Conservation (phyloP, 2,888 invertebrate genomes). For the Lasioglossum oenotherae region DNA sequence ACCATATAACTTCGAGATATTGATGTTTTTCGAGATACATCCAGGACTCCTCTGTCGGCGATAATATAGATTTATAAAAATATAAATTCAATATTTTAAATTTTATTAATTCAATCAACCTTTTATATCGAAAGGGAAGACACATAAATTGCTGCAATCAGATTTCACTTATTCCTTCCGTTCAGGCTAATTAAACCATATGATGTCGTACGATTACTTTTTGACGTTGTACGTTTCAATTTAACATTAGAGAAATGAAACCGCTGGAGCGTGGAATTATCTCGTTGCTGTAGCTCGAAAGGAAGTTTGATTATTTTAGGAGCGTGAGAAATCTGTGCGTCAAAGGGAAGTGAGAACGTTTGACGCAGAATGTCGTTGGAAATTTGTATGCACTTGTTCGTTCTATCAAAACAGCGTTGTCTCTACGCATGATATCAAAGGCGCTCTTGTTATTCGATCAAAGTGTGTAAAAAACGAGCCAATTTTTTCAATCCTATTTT, state of each 20-base stretch:
- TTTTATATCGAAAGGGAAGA: neutral
- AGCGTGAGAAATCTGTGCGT: slow-evolving; percentile 9
- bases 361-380: slow-evolving; percentile 1
- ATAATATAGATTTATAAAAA: too few relatives aligned
- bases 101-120: neutral
- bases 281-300: neutral
- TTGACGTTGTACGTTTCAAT: neutral
- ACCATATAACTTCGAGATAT: too few relatives aligned
- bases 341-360: neutral
- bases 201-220: neutral
- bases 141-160: neutral
- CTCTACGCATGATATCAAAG: neutral
- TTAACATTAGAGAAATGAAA: neutral
- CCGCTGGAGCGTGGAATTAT: neutral
- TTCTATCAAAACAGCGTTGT: neutral
- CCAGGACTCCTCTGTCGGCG: too few relatives aligned
- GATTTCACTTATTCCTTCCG: neutral
- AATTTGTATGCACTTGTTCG: neutral
- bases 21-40: too few relatives aligned
- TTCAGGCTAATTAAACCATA: neutral
- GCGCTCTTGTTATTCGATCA: neutral
- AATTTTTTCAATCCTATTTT: neutral
- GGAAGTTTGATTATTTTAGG: slow-evolving; percentile 8
- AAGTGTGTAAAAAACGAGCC: neutral
- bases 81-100: too few relatives aligned